Base-by-base conservation (phyloP, 2,113 vertebrate genomes). In the Diglossa brunneiventris region DNA sequence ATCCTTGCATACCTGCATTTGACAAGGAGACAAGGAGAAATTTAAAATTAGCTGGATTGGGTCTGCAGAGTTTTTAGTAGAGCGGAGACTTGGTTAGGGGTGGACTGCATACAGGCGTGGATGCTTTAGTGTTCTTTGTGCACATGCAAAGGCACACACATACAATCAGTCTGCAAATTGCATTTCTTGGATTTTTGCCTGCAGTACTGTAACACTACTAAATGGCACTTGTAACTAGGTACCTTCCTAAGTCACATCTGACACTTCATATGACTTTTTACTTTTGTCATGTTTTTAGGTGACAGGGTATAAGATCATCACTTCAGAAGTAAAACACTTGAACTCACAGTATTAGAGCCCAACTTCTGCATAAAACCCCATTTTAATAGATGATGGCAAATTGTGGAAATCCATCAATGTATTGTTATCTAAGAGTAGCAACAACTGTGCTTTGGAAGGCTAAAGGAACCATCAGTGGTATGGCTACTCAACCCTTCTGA, bases 51-150 rank as follows among this genome's bases (percentile, higher is more conserved):
- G 12, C 28, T 58, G 28, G 20, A 30, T 18, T 33, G 11, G 5
- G 3, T 21, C n/a, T 92, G 23, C 3, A 56, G 14, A 42, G 30
- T 18, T 83, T 82, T 46, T 59, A 28, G 26, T 24, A 7, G 9
- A n/a, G 5, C n/a, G n/a, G 31, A 66, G 46, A 62, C 24, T 44
- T 62, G 22, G 8, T n/a, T 73, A 66, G 41, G 46, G 41, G 19
- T 15, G 21, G 16, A 4, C 22, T 75, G 59, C 30, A 28, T 5
- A n/a, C 7, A 44, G 58, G 11, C 0, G 0, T 44, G 39, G n/a
- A 35, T 42, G 31, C 7, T 69, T 62, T 6, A 13, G 41, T 53
- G 26, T 15, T 37, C 23, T 53, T 41, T 22, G 7, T 35, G 41
- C 20, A 31, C 4, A 2, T 23, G 15, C 8, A 58, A 42, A 89